Base-by-base conservation (phyloP, 2,113 vertebrate species). In the Micromys minutus region DNA sequence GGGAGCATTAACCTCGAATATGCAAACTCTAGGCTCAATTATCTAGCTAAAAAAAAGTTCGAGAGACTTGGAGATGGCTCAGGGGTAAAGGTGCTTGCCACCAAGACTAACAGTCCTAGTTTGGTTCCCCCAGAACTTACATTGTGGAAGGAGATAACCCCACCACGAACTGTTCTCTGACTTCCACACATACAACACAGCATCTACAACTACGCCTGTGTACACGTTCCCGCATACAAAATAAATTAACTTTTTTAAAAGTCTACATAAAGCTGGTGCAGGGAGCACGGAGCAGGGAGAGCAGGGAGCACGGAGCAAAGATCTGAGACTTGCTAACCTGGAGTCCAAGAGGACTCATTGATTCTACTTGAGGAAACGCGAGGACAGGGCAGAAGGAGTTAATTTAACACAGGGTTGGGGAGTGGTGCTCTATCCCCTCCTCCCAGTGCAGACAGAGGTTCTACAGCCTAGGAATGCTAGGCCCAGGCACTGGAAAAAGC, bases 401-500 rank as follows among this genome's bases (percentile, higher is more conserved):
- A 96, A 95, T 94, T 74, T 19, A 91, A 36, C 42, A 3, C 4
- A 57, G 93, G 55, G 34, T 3, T 71, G 11, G 50, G 71, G 29
- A 19, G 16, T 22, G 52, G 2, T 10, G 24, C 2, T 31, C 39
- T 15, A 1, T 31, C 5, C 31, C 31, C 34, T 39, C 5, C 59
- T 50, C 55, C 79, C 39, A 59, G 59, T 31, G 67, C 92, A 83
- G 69, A 94, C 91, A 26, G 45, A 87, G 71, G 90, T 39, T 63
- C 76, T 77, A 90, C 71, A 90, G 69, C 87, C 76, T 93, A 77
- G 91, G 92, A 96, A 83, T 42, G 45, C 74, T 45, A 96, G 94
- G 42, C 94, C 29, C 31, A 94, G 91, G 86, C 88, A 71, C 92
- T 96, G 97, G 96, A 96, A 97, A 97, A 97, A 94, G 80, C 94